Base-by-base conservation (phyloP, 2,888 invertebrate genomes). In the Melanophora roralis region DNA sequence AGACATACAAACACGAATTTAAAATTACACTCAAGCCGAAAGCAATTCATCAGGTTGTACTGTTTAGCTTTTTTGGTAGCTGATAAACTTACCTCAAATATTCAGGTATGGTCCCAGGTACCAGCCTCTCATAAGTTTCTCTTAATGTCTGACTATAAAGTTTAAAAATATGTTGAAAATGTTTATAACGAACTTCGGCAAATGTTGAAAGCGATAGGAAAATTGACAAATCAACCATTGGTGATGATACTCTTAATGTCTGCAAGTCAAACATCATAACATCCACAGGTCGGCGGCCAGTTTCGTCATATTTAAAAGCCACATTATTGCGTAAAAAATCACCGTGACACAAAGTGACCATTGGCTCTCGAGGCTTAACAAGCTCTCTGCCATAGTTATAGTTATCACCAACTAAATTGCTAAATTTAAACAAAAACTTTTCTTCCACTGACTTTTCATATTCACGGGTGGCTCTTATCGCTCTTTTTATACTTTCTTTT, bases 211-310 rank as follows among this genome's bases (percentile, higher is more conserved):
- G 49, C 0, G 86, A 83, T 36, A 90, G 72, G 55, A 89, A 89
- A 4, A 86, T 74, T 1, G 83, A 38, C 0, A 90, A 81, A 80
- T 90, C 90, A 0, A 89, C 59, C 90, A 89, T 90, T 36, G 90
- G 90, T 12, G 90, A 89, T 7, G 85, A 84, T 43, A 87, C 79
- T 0, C 88, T 85, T 47, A 89, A 74, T 0, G 89, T 90, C 83
- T 90, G 90, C 51, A 89, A 87, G 84, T 90, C 90, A 65, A 90
- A 90, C 88, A 90, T 89, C 85, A 89, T 88, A 0, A 86, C 83
- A 1, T 85, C 87, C 2, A 76, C 53, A 0, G 90, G 89, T 9
- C 65, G 43, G 4, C 65, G 43, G 4, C 78, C 81, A 7, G 77
- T 23, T 27, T 83, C 76, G 0, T 82, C 82, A 53, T 89, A 90